phyloP scores from a whole-genome alignment of 2,888 invertebrate genomes.

The Napeogenes sylphis region DNA sequence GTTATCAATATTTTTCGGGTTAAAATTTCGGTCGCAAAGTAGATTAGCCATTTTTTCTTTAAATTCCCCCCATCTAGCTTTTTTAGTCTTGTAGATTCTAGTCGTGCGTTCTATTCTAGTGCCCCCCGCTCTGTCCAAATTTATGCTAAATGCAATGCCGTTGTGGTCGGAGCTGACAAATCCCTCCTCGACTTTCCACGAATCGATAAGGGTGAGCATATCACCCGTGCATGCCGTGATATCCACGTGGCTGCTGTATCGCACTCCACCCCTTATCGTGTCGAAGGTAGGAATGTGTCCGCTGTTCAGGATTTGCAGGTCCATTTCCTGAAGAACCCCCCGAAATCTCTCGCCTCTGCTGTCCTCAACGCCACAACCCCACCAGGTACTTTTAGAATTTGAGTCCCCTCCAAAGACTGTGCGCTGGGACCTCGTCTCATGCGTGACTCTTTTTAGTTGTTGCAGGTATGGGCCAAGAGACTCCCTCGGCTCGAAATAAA shows the following conservation, averaged over 20 bases:
- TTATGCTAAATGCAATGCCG: too few species aligned
- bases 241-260: constrained; percentile 7
- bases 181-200: too few species aligned
- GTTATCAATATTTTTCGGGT: neutral
- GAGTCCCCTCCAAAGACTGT: constrained; percentile 23
- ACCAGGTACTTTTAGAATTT: constrained; percentile 27
- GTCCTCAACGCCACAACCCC: constrained; percentile 24
- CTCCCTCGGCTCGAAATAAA: constrained; percentile 18
- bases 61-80: neutral
- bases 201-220: neutral
- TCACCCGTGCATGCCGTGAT: constrained; percentile 5
- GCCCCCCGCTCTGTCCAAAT: too few species aligned
- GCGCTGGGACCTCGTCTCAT: neutral
- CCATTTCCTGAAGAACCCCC: constrained; percentile 1
- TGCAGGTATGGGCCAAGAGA: constrained; percentile 21
- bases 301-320: neutral
- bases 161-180: too few species aligned
- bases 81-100: neutral
- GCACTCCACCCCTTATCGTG: constrained; percentile 1
- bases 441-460: constrained; percentile 9
- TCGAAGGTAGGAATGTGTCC: constrained; percentile 6
- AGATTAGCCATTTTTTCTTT: neutral
- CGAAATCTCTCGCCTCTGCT: constrained; percentile 19
- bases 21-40: neutral
- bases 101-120: neutral